These are phyloP conservation scores for Hirtodrosophila alboralis DNA, from an alignment of 2,888 invertebrate species.

Conservation along the genomic window DNA sequence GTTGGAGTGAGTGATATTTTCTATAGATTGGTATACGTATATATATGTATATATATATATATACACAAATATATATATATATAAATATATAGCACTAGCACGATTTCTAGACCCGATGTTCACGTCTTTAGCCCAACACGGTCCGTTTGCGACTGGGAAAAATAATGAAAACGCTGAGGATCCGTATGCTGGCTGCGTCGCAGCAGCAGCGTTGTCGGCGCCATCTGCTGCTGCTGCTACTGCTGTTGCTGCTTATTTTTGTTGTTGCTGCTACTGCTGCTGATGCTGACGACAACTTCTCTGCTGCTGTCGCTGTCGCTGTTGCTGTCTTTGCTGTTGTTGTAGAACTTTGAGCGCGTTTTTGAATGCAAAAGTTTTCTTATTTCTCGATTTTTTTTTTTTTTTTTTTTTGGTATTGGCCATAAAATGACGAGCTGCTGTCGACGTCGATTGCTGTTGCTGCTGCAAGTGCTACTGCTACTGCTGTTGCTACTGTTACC, in stretches of 20 bases:
- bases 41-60: slow-evolving; percentile 23
- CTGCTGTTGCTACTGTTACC: slow-evolving; percentile 41
- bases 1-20: slow-evolving; percentile 30
- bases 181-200: slow-evolving; percentile 55
- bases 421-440: slow-evolving; percentile 36
- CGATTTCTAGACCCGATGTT: slow-evolving; percentile 60
- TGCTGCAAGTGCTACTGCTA: slow-evolving; percentile 12
- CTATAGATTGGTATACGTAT: slow-evolving; percentile 34
- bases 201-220: slow-evolving; percentile 37
- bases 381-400: too few relatives aligned
- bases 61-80: slow-evolving; percentile 18
- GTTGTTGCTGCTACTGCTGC: slow-evolving; percentile 30
- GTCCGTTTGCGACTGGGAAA: slow-evolving; percentile 83
- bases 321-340: slow-evolving; percentile 16
- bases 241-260: slow-evolving; percentile 24
- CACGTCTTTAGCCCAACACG: slow-evolving; percentile 84
- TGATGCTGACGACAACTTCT: slow-evolving; percentile 24
- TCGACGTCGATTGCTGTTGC: slow-evolving; percentile 10
- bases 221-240: slow-evolving; percentile 18
- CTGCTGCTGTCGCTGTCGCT: slow-evolving; percentile 36
- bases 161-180: slow-evolving; percentile 67
- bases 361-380: slow-evolving; percentile 53
- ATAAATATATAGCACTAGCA: slow-evolving; percentile 29
- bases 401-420: slow-evolving; percentile 18
- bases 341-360: slow-evolving; percentile 54